Evolutionary conservation across 2,113 vertebrate genomes (phyloP).

Genomic region (Coptodon rendalli): DNA sequence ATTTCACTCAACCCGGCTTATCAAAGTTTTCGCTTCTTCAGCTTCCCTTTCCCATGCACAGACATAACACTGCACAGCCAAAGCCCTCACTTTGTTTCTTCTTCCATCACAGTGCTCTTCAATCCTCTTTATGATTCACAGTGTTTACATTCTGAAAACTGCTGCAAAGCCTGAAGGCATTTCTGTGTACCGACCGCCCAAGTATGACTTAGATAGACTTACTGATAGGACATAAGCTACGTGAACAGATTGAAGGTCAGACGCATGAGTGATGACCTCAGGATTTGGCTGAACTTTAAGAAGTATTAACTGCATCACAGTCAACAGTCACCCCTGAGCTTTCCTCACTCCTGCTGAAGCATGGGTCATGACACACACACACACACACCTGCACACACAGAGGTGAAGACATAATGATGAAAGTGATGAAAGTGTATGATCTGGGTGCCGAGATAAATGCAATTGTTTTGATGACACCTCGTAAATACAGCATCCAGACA

Average conservation of each 20-base stretch:
- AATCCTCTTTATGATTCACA: neutral
- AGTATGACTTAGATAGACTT: neutral
- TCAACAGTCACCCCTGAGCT: slow-evolving; percentile 4
- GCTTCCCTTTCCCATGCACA: slow-evolving; percentile 36
- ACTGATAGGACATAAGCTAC: neutral
- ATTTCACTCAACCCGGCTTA: slow-evolving; percentile 20
- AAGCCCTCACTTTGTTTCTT: neutral
- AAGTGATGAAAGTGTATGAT: slow-evolving; percentile 49
- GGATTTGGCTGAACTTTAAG: slow-evolving; percentile 50
- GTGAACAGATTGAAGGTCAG: slow-evolving; percentile 24
- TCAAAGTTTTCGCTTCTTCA: slow-evolving; percentile 39
- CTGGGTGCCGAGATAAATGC: slow-evolving; percentile 35
- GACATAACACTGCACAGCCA: slow-evolving; percentile 12
- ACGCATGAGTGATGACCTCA: neutral
- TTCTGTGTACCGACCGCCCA: neutral
- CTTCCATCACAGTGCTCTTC: neutral
- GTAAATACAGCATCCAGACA: slow-evolving; percentile 52
- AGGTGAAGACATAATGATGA: slow-evolving; percentile 35
- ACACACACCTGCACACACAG: neutral
- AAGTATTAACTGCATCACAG: neutral
- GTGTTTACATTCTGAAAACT: neutral
- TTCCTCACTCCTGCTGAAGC: neutral
- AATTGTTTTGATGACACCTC: slow-evolving; percentile 57
- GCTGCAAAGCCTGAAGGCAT: neutral
- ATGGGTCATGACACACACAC: neutral